Conservation (phyloP, 2,888 invertebrate species). For the Meliscaeva auricollis region DNA sequence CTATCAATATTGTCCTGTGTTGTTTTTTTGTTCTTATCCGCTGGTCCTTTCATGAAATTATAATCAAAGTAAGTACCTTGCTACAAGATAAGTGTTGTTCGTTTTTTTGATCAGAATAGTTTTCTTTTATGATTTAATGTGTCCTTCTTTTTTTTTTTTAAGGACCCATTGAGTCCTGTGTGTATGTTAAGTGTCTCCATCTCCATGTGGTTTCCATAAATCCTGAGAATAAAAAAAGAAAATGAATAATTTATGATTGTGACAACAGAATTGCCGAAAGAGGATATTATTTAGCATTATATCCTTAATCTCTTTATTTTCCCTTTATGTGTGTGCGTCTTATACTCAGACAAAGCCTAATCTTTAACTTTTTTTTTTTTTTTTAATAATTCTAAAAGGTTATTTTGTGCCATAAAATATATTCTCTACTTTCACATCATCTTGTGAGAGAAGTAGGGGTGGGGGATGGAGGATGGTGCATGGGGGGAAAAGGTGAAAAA, state of each 20-base stretch:
- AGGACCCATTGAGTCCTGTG: neutral
- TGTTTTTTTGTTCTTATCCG: neutral
- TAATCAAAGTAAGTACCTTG: conserved; percentile 35
- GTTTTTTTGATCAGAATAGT: neutral
- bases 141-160: neutral
- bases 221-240: neutral
- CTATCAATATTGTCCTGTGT: neutral
- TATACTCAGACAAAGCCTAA: neutral
- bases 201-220: conserved; percentile 16
- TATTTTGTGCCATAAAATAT: neutral
- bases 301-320: neutral
- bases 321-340: neutral
- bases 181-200: neutral
- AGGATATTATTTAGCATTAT: conserved; percentile 28
- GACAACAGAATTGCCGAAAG: conserved; percentile 16
- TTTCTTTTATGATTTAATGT: conserved; percentile 11
- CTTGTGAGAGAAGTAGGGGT: too few species aligned
- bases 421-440: neutral
- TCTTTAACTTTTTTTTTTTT: conserved; percentile 4
- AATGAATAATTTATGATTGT: conserved; percentile 38
- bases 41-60: neutral
- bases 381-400: conserved; percentile 33
- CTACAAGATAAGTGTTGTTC: neutral
- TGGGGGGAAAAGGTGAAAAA: neutral
- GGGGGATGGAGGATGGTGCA: too few species aligned